Evolutionary conservation across 2,888 invertebrate genomes (phyloP).

Genomic region (Apodemia zela): DNA sequence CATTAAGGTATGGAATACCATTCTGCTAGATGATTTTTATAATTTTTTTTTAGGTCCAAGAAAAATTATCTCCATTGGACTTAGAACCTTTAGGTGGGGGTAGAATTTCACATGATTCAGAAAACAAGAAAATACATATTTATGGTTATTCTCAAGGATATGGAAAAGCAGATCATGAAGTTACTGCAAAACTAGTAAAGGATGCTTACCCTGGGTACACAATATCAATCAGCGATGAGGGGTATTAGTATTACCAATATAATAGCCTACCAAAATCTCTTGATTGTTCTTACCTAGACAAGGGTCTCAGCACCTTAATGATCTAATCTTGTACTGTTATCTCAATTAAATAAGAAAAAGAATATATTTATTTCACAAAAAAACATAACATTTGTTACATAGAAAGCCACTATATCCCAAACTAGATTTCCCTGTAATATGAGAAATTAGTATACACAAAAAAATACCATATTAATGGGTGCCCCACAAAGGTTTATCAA

Average conservation of each 20-base stretch:
- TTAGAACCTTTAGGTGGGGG: slow-evolving; percentile 96
- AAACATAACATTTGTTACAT: no score
- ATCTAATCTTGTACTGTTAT: no score
- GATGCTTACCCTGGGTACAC: slow-evolving; percentile 86
- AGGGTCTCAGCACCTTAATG: no score
- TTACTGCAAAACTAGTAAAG: slow-evolving; percentile 87
- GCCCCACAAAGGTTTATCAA: no score
- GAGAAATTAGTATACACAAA: no score
- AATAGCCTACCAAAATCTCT: not conserved
- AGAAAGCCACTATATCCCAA: no score
- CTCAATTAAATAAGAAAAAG: no score
- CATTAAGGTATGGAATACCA: no score
- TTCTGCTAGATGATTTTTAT: no score
- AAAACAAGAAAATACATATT: slow-evolving; percentile 88
- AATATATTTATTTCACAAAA: no score
- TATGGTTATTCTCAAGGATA: slow-evolving; percentile 97
- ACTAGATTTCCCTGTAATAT: no score
- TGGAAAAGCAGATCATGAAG: slow-evolving; percentile 93
- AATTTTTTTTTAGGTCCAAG: slow-evolving; percentile 53
- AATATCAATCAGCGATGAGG: slow-evolving; percentile 92
- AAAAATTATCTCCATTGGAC: slow-evolving; percentile 75
- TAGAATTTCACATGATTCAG: slow-evolving; percentile 90
- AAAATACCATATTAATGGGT: no score
- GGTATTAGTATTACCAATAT: slow-evolving; percentile 79
- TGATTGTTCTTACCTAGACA: not conserved